Evolutionary conservation across 1,140 invertebrate species (phyloP).

Genomic region (Potamilus streckersoni): DNA sequence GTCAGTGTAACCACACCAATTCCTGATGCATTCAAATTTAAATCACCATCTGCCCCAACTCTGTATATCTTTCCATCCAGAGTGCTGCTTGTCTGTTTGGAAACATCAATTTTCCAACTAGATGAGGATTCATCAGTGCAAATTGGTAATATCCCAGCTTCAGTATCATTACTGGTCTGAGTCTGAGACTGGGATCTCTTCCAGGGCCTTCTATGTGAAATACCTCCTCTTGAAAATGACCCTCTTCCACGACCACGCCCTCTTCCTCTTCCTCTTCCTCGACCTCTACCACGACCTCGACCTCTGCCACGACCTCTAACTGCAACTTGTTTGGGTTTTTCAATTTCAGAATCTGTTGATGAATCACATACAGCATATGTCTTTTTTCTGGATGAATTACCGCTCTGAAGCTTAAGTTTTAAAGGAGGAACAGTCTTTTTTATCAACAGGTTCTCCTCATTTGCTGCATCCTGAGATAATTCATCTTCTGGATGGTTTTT

Average conservation of each 20-base stretch:
- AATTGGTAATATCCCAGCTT: no score
- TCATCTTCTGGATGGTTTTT: no score
- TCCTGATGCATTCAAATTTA: no score
- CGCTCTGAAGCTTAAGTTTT: conserved; percentile 41
- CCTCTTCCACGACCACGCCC: neutral
- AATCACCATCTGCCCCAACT: no score
- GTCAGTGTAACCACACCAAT: no score
- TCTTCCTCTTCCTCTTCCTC: conserved; percentile 22
- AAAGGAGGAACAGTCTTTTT: conserved; percentile 45
- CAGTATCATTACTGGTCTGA: no score
- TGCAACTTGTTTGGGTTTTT: conserved; percentile 8
- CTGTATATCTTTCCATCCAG: no score
- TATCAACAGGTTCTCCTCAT: conserved; percentile 18
- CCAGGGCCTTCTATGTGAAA: neutral
- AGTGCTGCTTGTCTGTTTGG: no score
- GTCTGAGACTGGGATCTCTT: no score
- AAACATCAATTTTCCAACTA: no score
- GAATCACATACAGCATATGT: conserved; percentile 31
- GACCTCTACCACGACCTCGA: conserved; percentile 11
- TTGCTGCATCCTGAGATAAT: no score
- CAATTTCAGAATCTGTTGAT: conserved; percentile 8
- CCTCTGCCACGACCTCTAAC: neutral
- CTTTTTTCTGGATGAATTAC: conserved; percentile 20
- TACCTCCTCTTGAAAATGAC: neutral
- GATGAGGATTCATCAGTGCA: no score